Evolutionary conservation across 2,113 vertebrate species (phyloP).

Genomic region (Mesembrinibis cayennensis): DNA sequence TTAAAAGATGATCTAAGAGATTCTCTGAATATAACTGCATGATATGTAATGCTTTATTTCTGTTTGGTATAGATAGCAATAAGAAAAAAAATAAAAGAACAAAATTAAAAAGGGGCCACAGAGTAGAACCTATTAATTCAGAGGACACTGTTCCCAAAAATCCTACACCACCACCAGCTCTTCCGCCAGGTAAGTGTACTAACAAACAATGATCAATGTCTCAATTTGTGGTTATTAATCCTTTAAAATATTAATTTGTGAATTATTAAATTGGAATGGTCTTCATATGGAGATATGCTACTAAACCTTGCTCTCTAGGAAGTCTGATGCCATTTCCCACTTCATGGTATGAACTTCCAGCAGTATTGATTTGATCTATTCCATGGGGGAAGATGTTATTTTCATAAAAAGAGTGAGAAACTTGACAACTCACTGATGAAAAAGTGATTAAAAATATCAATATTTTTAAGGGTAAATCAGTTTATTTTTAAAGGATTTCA

Average conservation of each 20-base stretch:
- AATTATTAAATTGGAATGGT: not conserved
- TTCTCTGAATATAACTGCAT: not conserved
- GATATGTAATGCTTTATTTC: not conserved
- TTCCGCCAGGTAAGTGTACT: constrained; percentile 70
- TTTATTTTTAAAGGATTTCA: not conserved
- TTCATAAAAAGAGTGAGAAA: not conserved
- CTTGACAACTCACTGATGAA: not conserved
- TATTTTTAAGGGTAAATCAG: not conserved
- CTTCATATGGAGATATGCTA: not conserved
- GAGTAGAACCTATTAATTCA: constrained; percentile 85
- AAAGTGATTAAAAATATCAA: not conserved
- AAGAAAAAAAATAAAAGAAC: constrained; percentile 86
- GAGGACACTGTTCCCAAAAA: constrained; percentile 68
- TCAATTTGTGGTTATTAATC: not conserved
- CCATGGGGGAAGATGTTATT: not conserved
- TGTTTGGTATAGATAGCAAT: constrained; percentile 65
- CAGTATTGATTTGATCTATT: not conserved
- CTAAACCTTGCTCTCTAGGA: not conserved
- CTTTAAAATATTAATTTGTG: not conserved
- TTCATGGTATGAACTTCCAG: not conserved
- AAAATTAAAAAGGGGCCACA: constrained; percentile 87
- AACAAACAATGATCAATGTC: not conserved
- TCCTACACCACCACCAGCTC: constrained; percentile 60
- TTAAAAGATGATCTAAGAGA: not conserved
- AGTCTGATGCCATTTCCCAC: not conserved